Evolutionary conservation across 1,140 invertebrate species (phyloP), one percentile per base, ranked within the genome.

Genomic region (Leucophenga varia): DNA sequence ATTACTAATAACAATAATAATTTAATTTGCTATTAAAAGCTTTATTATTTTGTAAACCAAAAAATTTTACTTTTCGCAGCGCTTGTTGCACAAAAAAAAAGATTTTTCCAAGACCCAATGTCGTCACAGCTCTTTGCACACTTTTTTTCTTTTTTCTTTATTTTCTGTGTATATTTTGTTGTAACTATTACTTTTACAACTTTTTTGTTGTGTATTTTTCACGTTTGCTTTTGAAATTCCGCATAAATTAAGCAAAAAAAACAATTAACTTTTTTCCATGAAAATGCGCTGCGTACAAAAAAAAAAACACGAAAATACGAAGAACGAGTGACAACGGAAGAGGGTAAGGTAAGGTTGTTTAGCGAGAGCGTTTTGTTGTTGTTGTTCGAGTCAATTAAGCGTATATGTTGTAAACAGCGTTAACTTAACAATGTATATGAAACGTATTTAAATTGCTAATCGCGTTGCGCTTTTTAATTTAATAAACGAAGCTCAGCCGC

Each of bases 81-180:
- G 41, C n/a, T n/a, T n/a, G n/a, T n/a, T n/a, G n/a, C n/a, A n/a
- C n/a, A n/a, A n/a, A n/a, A n/a, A n/a, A n/a, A n/a, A n/a, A n/a
- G n/a, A n/a, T n/a, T n/a, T n/a, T n/a, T n/a, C n/a, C n/a, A n/a
- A n/a, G n/a, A n/a, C n/a, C n/a, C n/a, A 37, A 21, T 54, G 50
- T 54, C 61, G 61, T 65, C 58, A 67, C 61, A 65, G 35, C 61
- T 65, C 67, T 67, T 65, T 13, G 61, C 61, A 64, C 61, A 64
- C 67, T 67, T 58, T 54, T 57, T 37, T 49, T 45, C 44, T 25
- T 22, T 47, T 51, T 51, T 43, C 42, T 43, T 43, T 41, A 49
- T 43, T 38, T 46, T 45, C 32, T 30, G 21, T 34, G 16, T 39
- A 36, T 43, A 19, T 40, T 18, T 49, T 50, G 52, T 52, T 49